phyloP scores from a whole-genome alignment of 1,140 invertebrate genomes.

The Agraylea sexmaculata region DNA sequence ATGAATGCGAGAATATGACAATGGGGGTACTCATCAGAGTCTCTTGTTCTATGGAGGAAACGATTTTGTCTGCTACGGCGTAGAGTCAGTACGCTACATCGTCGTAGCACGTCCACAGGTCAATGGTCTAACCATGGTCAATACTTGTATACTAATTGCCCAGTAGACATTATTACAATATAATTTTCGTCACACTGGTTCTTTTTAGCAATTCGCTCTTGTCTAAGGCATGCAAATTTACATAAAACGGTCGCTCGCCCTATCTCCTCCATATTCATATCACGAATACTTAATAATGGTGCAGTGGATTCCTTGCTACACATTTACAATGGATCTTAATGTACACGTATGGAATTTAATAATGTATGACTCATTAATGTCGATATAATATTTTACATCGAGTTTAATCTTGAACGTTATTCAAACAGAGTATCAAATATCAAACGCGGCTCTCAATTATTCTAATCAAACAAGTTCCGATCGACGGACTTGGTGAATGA shows the following conservation, averaged over 20 bases:
- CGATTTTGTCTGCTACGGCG: conserved; percentile 17
- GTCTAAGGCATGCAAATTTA: background rate
- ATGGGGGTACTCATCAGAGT: conserved; percentile 17
- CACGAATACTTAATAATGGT: no score
- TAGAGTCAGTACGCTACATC: conserved; percentile 1
- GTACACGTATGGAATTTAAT: no score
- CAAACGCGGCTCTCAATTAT: background rate
- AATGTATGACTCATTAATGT: no score
- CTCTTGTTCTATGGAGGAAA: conserved; percentile 21
- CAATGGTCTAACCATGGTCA: no score
- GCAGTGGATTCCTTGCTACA: no score
- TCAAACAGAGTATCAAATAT: background rate
- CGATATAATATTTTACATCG: background rate
- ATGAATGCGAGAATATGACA: no score
- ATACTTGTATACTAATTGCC: no score
- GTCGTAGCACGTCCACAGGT: no score
- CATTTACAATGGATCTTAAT: no score
- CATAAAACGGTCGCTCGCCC: background rate
- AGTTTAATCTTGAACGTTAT: background rate
- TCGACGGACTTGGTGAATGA: conserved; percentile 1
- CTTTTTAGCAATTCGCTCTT: background rate
- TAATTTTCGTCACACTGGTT: background rate
- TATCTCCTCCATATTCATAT: no score
- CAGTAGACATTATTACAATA: background rate
- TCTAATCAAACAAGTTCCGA: background rate